Percentiles rank a stretch among this genome's conserved stretches.
These are phyloP conservation scores for Brachionus paranguensis DNA, from an alignment of 1,140 invertebrate genomes.

Conservation along the genomic window DNA sequence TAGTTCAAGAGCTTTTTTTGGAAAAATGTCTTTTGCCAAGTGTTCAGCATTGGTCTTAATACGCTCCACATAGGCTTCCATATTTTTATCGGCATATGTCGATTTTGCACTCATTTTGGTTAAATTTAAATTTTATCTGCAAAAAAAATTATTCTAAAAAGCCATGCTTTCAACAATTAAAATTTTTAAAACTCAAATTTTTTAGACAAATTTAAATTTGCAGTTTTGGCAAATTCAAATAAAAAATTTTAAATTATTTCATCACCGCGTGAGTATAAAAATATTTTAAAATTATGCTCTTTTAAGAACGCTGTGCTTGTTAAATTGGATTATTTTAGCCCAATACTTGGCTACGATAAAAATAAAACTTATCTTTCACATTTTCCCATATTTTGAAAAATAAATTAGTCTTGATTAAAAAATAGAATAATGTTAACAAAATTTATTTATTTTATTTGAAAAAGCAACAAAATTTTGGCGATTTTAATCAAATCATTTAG, in stretches of 20 bases:
- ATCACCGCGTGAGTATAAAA: background rate
- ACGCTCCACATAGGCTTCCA: slow-evolving; percentile 30
- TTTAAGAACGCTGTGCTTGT: background rate
- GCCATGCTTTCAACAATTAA: background rate
- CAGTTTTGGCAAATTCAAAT: background rate
- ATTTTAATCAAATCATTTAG: background rate
- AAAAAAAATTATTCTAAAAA: background rate
- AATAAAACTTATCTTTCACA: background rate
- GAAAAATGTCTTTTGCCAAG: slow-evolving; percentile 75
- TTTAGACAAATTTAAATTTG: background rate
- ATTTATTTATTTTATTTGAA: background rate
- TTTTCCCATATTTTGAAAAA: background rate
- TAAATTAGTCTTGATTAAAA: background rate
- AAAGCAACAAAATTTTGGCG: background rate
- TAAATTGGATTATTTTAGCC: background rate
- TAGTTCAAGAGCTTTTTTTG: slow-evolving; percentile 78
- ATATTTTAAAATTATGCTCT: background rate
- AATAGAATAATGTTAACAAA: background rate
- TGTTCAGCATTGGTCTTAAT: slow-evolving; percentile 63
- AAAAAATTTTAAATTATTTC: background rate
- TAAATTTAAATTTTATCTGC: background rate
- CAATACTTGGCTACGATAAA: background rate
- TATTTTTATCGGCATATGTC: slow-evolving; percentile 16
- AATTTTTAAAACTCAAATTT: background rate
- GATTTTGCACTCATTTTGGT: background rate